Percentiles rank a stretch among this genome's conserved stretches.
Conservation (phyloP, 92 coral and sea anemone genomes). For the Porites lobata region DNA sequence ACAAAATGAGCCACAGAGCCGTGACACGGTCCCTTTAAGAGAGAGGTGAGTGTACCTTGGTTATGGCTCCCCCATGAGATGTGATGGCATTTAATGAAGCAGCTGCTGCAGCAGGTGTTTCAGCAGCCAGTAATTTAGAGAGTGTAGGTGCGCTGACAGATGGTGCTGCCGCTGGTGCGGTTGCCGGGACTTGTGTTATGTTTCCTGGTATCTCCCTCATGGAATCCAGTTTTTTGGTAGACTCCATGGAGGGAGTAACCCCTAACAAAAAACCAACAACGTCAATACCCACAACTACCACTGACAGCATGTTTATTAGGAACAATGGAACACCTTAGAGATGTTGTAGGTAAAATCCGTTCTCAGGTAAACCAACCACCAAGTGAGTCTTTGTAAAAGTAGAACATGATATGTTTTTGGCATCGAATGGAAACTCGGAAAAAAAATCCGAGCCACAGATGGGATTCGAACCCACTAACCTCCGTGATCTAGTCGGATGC, state of each 20-base stretch:
- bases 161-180: slow-evolving; percentile 40
- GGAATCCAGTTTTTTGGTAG: slow-evolving; percentile 87
- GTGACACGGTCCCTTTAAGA: background rate
- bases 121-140: slow-evolving; percentile 82
- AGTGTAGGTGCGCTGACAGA: slow-evolving; percentile 89
- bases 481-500: no score
- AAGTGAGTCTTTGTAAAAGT: no score
- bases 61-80: slow-evolving; percentile 29
- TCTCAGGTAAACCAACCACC: no score
- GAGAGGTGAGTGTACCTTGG: slow-evolving; percentile 15
- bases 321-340: no score
- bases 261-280: slow-evolving; percentile 56
- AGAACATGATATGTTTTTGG: no score
- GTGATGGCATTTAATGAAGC: slow-evolving; percentile 29
- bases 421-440: no score
- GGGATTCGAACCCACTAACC: no score
- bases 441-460: no score
- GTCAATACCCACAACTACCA: background rate
- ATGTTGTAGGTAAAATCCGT: no score
- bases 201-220: slow-evolving; percentile 79
- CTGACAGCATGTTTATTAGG: no score
- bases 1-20: no score
- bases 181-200: slow-evolving; percentile 36
- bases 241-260: slow-evolving; percentile 87
- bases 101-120: slow-evolving; percentile 54